Evolutionary conservation across 1,140 invertebrate genomes (phyloP).

Genomic region (Anastrepha ludens): DNA sequence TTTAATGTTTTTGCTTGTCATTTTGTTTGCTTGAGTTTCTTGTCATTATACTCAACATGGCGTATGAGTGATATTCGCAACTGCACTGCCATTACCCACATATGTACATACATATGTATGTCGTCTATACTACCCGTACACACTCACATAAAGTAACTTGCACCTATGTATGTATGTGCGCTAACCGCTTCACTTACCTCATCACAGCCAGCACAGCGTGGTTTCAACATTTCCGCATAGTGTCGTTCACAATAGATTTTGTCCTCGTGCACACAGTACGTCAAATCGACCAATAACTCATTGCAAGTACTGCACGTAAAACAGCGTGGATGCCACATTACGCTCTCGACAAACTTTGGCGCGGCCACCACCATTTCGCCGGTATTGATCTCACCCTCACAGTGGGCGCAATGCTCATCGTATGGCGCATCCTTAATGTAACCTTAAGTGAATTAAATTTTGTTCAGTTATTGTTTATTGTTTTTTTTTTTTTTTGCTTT

Average conservation of each 20-base stretch:
- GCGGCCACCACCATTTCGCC: constrained; percentile 76
- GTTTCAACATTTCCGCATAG: constrained; percentile 94
- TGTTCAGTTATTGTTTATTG: constrained; percentile 70
- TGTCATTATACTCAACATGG: too few species aligned
- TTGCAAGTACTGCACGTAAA: constrained; percentile 90
- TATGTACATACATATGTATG: background rate
- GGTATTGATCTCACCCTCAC: constrained; percentile 75
- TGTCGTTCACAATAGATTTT: constrained; percentile 93
- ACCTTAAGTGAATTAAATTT: constrained; percentile 59
- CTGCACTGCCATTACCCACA: background rate
- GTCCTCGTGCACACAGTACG: constrained; percentile 92
- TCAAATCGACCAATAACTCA: constrained; percentile 92
- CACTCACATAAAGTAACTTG: background rate
- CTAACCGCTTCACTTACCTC: constrained; percentile 85
- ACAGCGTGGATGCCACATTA: constrained; percentile 90
- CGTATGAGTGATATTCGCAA: background rate
- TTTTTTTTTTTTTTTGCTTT: constrained; percentile 67
- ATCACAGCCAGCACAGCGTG: constrained; percentile 93
- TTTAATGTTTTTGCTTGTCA: background rate
- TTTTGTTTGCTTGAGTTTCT: background rate
- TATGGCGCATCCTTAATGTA: constrained; percentile 72
- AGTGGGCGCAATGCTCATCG: constrained; percentile 75
- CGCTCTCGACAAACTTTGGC: constrained; percentile 76
- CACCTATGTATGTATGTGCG: too few species aligned
- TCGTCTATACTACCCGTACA: background rate